Conservation (phyloP, 2,888 invertebrate genomes). For the Drosophila sordidapex region DNA sequence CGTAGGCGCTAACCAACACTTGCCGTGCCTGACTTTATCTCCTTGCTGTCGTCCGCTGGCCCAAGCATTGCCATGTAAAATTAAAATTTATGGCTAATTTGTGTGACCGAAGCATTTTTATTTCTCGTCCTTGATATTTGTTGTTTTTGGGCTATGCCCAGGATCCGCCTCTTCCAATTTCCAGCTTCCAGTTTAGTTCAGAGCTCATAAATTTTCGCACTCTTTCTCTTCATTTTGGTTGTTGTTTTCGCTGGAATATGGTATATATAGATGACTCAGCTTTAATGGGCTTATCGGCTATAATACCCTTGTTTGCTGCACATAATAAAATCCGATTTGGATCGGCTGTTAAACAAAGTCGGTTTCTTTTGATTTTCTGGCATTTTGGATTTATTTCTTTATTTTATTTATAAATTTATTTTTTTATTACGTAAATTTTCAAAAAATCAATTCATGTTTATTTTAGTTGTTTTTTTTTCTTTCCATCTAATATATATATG, state of each 20-base stretch:
- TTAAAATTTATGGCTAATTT: slow-evolving; percentile 81
- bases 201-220: slow-evolving; percentile 61
- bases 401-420: slow-evolving; percentile 17
- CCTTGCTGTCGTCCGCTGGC: slow-evolving; percentile 10
- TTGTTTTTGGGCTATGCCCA: slow-evolving; percentile 5
- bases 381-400: slow-evolving; percentile 45
- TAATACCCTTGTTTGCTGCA: slow-evolving; percentile 11
- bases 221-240: background rate
- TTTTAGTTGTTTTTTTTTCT: background rate
- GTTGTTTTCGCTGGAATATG: slow-evolving; percentile 51
- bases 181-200: slow-evolving; percentile 9
- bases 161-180: slow-evolving; percentile 42
- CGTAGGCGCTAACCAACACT: slow-evolving; percentile 52
- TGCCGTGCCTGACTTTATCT: slow-evolving; percentile 20
- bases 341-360: background rate
- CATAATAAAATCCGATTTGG: slow-evolving; percentile 24
- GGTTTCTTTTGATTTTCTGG: slow-evolving; percentile 34
- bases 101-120: slow-evolving; percentile 56
- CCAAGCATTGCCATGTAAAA: slow-evolving; percentile 75
- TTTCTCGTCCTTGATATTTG: slow-evolving; percentile 27
- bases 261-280: slow-evolving; percentile 23
- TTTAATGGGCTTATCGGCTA: slow-evolving; percentile 33
- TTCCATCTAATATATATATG: slow-evolving; percentile 7
- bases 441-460: slow-evolving; percentile 53
- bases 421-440: slow-evolving; percentile 29